Evolutionary conservation across 2,113 vertebrate genomes (phyloP).

Genomic region (Sus scrofa): DNA sequence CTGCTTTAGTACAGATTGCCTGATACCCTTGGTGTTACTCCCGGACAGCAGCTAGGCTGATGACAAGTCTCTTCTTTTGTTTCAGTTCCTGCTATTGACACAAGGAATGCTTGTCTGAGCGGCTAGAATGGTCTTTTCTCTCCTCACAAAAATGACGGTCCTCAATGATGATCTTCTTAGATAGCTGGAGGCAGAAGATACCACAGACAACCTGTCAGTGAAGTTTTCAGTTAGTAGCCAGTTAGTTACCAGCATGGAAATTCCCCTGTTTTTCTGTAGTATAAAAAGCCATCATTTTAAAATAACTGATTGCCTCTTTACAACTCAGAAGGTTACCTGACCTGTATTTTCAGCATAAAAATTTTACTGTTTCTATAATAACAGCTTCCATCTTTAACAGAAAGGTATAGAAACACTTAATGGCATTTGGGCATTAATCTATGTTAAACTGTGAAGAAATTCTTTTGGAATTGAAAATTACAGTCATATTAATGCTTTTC

Average conservation of each 20-base stretch:
- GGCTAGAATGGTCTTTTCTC: conserved; percentile 75
- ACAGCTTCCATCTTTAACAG: conserved; percentile 71
- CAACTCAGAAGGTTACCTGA: conserved; percentile 80
- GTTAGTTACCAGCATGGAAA: conserved; percentile 75
- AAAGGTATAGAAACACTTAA: conserved; percentile 81
- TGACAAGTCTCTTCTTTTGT: conserved; percentile 72
- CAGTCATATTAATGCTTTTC: conserved; percentile 80
- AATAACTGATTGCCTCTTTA: conserved; percentile 83
- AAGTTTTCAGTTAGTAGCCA: conserved; percentile 78
- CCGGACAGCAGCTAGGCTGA: not conserved
- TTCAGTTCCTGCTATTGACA: conserved; percentile 69
- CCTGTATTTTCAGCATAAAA: conserved; percentile 75
- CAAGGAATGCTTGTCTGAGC: conserved; percentile 47
- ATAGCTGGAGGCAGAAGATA: conserved; percentile 70
- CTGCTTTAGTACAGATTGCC: conserved; percentile 48
- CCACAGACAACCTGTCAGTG: conserved; percentile 73
- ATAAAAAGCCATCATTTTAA: conserved; percentile 82
- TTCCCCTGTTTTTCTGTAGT: conserved; percentile 70
- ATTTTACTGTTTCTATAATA: conserved; percentile 78
- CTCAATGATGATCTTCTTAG: conserved; percentile 77
- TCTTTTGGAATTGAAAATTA: conserved; percentile 84
- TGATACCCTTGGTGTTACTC: conserved; percentile 64
- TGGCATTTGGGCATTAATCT: conserved; percentile 82
- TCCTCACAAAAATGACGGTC: conserved; percentile 78
- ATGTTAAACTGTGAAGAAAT: conserved; percentile 74